These are phyloP conservation scores for Agrotis puta DNA, from an alignment of 2,888 invertebrate species.

Conservation along the genomic window DNA sequence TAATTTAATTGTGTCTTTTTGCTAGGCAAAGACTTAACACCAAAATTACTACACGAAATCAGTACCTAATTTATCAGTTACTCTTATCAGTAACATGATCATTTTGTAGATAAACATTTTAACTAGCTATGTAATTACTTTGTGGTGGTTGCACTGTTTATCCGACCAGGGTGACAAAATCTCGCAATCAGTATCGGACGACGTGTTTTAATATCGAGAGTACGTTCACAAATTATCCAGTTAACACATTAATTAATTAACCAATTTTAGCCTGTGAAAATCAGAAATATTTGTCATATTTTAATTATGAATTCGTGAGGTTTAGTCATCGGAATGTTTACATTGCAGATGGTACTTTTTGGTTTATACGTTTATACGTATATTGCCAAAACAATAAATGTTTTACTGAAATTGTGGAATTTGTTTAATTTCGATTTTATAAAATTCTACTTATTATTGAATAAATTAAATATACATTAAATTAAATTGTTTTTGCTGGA, in stretches of 20 bases:
- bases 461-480: too few species aligned
- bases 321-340: neutral
- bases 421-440: neutral
- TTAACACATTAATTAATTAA: constrained; percentile 53
- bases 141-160: constrained; percentile 7
- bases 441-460: neutral
- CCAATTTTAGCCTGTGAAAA: constrained; percentile 23
- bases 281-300: neutral
- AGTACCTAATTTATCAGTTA: too few species aligned
- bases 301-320: neutral
- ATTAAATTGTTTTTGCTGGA: too few species aligned
- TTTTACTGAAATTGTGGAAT: too few species aligned
- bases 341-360: neutral
- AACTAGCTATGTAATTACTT: neutral
- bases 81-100: neutral
- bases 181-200: constrained; percentile 41
- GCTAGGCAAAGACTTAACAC: neutral
- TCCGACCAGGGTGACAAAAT: constrained; percentile 28
- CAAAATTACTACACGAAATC: neutral
- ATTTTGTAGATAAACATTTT: constrained; percentile 22
- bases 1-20: too few species aligned
- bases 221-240: constrained; percentile 26
- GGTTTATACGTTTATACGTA: neutral
- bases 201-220: constrained; percentile 37
- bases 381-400: too few species aligned